Conservation (phyloP, 2,113 vertebrate species). For the Manacus vitellinus region DNA sequence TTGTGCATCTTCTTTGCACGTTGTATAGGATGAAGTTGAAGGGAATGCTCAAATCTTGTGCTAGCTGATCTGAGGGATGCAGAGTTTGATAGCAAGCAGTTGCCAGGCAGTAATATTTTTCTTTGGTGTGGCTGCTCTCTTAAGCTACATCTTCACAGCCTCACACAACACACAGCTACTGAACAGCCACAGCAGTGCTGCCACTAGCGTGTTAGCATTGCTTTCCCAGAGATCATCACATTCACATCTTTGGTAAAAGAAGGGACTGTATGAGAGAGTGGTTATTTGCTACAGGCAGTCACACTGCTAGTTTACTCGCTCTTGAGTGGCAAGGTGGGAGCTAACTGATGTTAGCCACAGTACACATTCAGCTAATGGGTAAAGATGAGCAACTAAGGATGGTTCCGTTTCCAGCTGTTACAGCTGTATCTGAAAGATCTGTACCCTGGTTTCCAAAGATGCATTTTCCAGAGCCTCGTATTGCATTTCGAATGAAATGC, state of each 20-base stretch:
- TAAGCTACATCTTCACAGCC: neutral
- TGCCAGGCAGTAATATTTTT: neutral
- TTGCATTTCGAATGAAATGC: neutral
- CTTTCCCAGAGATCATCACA: neutral
- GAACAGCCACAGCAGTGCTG: neutral
- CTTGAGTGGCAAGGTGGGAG: neutral
- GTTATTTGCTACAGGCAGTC: neutral
- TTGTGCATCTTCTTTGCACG: accelerated
- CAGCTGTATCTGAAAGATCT: neutral
- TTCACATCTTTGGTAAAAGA: neutral
- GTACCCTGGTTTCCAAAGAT: neutral
- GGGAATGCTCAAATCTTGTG: neutral
- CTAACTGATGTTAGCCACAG: neutral
- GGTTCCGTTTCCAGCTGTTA: neutral
- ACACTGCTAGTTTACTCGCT: neutral
- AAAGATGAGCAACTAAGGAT: neutral
- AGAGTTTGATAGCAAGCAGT: neutral
- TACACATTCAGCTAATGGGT: neutral
- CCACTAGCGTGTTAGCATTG: neutral
- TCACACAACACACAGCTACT: neutral
- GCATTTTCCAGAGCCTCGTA: neutral
- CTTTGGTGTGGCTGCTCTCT: neutral
- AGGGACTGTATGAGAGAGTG: neutral
- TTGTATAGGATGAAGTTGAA: neutral
- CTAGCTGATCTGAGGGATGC: neutral